phyloP scores from a whole-genome alignment of 2,797 vertebrate species.

The Siniperca undulata region DNA sequence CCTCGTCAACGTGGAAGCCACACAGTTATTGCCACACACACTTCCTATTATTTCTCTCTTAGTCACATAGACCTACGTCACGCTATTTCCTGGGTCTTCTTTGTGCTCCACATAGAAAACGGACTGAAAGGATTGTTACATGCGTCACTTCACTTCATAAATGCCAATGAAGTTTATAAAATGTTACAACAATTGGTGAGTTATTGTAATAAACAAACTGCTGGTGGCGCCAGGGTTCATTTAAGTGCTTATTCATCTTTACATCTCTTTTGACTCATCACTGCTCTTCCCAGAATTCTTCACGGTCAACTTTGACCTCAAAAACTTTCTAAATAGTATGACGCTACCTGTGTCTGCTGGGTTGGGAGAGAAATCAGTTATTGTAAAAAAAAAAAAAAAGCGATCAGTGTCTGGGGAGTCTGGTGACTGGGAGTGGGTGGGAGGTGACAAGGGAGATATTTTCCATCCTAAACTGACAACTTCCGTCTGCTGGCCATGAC shows the following conservation, averaged over 20 bases:
- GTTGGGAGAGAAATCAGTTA: not conserved
- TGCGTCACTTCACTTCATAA: slow-evolving; percentile 3
- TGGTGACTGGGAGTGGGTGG: not conserved
- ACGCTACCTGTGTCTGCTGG: not conserved
- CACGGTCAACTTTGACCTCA: not conserved
- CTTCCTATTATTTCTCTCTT: slow-evolving; percentile 34
- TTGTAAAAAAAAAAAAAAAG: not conserved
- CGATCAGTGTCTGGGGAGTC: not conserved
- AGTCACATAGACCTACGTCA: slow-evolving; percentile 21
- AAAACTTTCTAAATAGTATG: no score
- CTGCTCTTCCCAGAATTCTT: not conserved
- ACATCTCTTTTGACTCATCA: not conserved
- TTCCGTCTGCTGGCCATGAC: not conserved
- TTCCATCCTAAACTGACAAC: not conserved
- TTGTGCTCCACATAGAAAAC: not conserved
- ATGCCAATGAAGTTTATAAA: not conserved
- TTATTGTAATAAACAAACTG: not conserved
- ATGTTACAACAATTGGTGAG: not conserved
- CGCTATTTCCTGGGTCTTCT: slow-evolving; percentile 20
- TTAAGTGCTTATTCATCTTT: not conserved
- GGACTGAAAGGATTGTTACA: not conserved
- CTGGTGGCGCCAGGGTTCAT: not conserved
- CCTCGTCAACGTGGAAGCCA: slow-evolving; percentile 23
- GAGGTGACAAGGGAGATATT: not conserved
- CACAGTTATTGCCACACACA: slow-evolving; percentile 22